Percentiles rank a stretch among this genome's conserved stretches.
phyloP scores from a whole-genome alignment of 2,113 vertebrate genomes.

The Pagrus major region DNA sequence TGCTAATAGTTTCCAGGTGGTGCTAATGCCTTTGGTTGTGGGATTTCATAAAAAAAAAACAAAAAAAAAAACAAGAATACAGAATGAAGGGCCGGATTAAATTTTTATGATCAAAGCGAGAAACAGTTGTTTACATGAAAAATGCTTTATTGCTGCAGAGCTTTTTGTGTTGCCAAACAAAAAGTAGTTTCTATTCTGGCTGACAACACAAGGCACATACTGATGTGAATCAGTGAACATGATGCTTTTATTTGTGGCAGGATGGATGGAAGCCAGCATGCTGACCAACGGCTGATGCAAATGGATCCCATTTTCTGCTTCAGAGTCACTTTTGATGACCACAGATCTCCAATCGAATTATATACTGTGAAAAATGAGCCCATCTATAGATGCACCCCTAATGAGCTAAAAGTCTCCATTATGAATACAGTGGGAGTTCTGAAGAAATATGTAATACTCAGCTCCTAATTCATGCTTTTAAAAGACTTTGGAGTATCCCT shows the following conservation, averaged over 20 bases:
- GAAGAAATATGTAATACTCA: background rate
- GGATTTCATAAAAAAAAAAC: conserved; percentile 18
- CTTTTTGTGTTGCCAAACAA: background rate
- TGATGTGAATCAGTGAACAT: background rate
- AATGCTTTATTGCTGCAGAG: background rate
- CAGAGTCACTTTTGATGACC: background rate
- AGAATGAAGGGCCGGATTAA: background rate
- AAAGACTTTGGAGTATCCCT: background rate
- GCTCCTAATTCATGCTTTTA: background rate
- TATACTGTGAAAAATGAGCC: background rate
- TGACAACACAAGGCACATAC: background rate
- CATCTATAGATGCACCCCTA: background rate
- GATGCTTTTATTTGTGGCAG: background rate
- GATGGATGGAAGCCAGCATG: background rate
- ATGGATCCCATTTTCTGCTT: background rate
- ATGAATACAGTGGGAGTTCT: background rate
- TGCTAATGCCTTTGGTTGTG: conserved; percentile 26
- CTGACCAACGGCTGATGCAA: conserved; percentile 11
- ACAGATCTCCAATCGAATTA: background rate
- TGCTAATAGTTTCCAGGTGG: conserved; percentile 53
- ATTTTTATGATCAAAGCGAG: background rate
- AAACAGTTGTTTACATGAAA: conserved; percentile 10
- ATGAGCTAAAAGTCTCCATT: conserved; percentile 13
- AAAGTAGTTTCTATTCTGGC: background rate
- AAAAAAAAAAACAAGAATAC: conserved; percentile 4